Conservation (phyloP, 2,113 vertebrate genomes). For the Phrynosoma blainvillii region DNA sequence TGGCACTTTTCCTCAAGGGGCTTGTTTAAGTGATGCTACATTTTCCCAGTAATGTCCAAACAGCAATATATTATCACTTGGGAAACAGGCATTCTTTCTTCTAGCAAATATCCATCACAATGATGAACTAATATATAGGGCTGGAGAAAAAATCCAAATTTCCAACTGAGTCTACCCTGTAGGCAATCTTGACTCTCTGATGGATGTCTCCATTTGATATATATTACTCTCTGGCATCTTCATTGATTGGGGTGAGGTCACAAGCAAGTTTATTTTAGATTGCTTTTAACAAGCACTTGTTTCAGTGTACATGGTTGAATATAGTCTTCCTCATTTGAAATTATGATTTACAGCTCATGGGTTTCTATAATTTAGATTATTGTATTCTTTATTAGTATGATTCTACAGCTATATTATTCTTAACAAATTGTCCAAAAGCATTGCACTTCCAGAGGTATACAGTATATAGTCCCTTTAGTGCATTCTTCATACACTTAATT, state of each 20-base stretch:
- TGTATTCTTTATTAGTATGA: background rate
- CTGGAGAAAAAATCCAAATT: background rate
- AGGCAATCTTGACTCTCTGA: background rate
- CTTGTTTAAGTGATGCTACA: background rate
- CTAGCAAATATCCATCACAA: no score
- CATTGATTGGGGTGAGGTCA: background rate
- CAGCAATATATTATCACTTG: background rate
- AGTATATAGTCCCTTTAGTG: no score
- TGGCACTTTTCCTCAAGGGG: background rate
- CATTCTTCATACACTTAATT: no score
- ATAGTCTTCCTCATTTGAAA: background rate
- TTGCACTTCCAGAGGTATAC: no score
- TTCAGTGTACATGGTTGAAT: background rate
- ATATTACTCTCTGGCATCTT: background rate
- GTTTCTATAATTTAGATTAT: background rate
- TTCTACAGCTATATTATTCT: background rate
- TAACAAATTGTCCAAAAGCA: no score
- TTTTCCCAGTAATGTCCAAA: background rate
- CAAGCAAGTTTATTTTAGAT: background rate
- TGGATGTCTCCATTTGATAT: background rate
- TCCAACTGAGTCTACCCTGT: background rate
- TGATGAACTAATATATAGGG: no score
- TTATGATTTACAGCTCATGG: background rate
- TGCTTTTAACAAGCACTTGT: background rate
- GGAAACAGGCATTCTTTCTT: no score